Evolutionary conservation across 2,888 invertebrate species (phyloP).

Genomic region (Spilosoma lubricipeda): DNA sequence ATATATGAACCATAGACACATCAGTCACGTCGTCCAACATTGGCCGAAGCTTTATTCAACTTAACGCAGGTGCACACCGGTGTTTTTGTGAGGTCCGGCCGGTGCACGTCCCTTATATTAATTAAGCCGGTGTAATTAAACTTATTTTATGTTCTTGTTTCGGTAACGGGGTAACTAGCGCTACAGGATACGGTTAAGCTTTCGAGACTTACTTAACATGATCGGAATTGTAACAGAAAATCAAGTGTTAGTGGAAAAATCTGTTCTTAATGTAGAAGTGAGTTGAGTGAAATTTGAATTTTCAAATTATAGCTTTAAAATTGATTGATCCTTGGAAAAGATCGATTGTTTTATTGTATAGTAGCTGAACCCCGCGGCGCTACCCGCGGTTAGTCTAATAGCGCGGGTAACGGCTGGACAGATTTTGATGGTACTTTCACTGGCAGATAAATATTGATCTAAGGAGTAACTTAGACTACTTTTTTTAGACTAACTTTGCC

Average conservation of each 20-base stretch:
- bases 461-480: no score
- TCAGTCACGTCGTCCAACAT: conserved; percentile 9
- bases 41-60: conserved; percentile 27
- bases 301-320: neutral
- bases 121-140: conserved; percentile 47
- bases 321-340: neutral
- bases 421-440: no score
- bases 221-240: neutral
- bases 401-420: no score
- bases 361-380: no score
- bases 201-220: neutral
- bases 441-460: no score
- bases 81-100: conserved; percentile 44
- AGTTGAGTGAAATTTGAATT: neutral
- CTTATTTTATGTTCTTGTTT: conserved; percentile 34
- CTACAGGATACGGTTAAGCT: conserved; percentile 16
- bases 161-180: conserved; percentile 25
- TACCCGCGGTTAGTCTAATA: no score
- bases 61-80: conserved; percentile 42
- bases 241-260: neutral
- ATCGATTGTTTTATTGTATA: neutral
- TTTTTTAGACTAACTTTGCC: no score
- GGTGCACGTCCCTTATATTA: conserved; percentile 45
- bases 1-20: neutral
- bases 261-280: neutral